These are phyloP conservation scores for Nephrotoma flavescens DNA, from an alignment of 2,888 invertebrate genomes.

Conservation along the genomic window DNA sequence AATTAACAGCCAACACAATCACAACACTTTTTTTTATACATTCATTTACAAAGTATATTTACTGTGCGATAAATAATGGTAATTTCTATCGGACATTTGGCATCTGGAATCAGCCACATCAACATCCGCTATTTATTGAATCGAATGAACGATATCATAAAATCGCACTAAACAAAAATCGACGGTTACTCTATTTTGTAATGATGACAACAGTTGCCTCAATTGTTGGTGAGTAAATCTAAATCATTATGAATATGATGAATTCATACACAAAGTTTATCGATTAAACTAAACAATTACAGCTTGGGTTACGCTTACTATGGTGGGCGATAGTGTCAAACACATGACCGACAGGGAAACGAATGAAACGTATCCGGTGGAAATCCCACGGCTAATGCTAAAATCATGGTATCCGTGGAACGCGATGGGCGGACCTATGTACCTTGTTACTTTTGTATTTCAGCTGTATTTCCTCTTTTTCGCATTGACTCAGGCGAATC, in stretches of 20 bases:
- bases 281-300: background rate
- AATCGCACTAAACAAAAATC: conserved; percentile 57
- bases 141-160: conserved; percentile 66
- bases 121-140: conserved; percentile 71
- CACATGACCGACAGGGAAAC: conserved; percentile 51
- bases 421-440: conserved; percentile 50
- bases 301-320: conserved; percentile 69
- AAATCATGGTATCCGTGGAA: conserved; percentile 71
- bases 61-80: conserved; percentile 58
- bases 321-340: conserved; percentile 63
- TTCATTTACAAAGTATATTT: conserved; percentile 55
- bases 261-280: background rate
- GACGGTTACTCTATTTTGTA: conserved; percentile 53
- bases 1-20: conserved; percentile 61
- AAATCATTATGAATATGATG: background rate
- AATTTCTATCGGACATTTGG: conserved; percentile 63
- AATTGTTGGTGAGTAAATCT: conserved; percentile 38
- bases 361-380: conserved; percentile 50
- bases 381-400: conserved; percentile 56
- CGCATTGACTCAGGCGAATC: conserved; percentile 42
- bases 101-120: conserved; percentile 73
- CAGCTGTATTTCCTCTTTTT: conserved; percentile 53
- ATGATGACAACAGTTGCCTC: conserved; percentile 43
- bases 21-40: conserved; percentile 70
- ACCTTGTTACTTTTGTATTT: conserved; percentile 48